These are phyloP conservation scores for Aricia artaxerxes DNA, from an alignment of 2,888 invertebrate genomes.

Conservation along the genomic window DNA sequence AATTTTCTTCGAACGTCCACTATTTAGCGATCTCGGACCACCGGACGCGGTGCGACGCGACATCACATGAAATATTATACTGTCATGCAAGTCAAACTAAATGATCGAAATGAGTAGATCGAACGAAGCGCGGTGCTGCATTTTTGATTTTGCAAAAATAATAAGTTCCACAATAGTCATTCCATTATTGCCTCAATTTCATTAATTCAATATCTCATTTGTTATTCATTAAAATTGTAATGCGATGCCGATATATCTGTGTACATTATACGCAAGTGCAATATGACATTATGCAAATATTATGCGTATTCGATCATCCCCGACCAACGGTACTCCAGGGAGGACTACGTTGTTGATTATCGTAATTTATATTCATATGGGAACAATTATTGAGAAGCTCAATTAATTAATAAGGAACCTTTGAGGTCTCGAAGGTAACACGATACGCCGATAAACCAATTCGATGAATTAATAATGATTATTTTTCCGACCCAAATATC, in stretches of 20 bases:
- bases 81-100: too few relatives aligned
- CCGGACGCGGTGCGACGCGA: too few relatives aligned
- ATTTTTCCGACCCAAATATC: too few relatives aligned
- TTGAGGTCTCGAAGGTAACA: not conserved
- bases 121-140: too few relatives aligned
- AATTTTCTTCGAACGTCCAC: too few relatives aligned
- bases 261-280: not conserved
- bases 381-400: not conserved
- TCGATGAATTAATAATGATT: too few relatives aligned
- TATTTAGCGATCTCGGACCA: too few relatives aligned
- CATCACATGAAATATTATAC: too few relatives aligned
- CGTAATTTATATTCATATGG: not conserved
- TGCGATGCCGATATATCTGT: not conserved
- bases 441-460: too few relatives aligned
- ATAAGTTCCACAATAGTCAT: not conserved
- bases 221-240: constrained; percentile 6
- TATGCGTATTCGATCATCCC: not conserved
- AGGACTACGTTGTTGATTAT: not conserved
- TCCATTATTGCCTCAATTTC: not conserved
- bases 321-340: not conserved
- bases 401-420: not conserved
- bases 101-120: too few relatives aligned
- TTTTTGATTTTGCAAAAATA: too few relatives aligned
- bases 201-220: not conserved
- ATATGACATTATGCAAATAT: not conserved